Evolutionary conservation across 1,140 invertebrate species (phyloP).

Genomic region (Pachypsylla venusta): DNA sequence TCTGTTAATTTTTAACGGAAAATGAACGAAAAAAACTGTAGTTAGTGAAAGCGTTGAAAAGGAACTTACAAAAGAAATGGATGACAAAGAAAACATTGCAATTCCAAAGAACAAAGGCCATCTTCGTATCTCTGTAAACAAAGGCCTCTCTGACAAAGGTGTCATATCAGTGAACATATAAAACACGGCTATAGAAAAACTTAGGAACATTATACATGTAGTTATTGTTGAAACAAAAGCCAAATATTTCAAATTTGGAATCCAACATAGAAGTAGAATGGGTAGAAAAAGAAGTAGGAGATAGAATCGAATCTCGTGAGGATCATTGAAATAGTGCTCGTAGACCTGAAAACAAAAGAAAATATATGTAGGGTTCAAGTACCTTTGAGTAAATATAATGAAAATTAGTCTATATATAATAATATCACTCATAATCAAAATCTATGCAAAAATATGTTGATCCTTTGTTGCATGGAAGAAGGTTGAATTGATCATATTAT

Average conservation of each 20-base stretch:
- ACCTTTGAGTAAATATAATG: no score
- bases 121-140: background rate
- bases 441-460: no score
- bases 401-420: no score
- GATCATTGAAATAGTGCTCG: no score
- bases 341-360: no score
- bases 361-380: no score
- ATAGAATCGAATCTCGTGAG: conserved; percentile 29
- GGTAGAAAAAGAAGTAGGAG: conserved; percentile 41
- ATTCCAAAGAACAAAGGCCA: conserved; percentile 33
- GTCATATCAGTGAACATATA: conserved; percentile 40
- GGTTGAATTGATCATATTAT: no score
- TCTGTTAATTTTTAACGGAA: background rate
- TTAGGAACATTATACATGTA: conserved; percentile 31
- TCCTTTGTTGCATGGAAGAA: no score
- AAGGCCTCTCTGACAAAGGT: conserved; percentile 1
- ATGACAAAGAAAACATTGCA: conserved; percentile 62
- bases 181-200: conserved; percentile 49
- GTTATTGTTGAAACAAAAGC: conserved; percentile 41
- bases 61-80: conserved; percentile 47
- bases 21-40: background rate
- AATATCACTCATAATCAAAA: no score
- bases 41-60: background rate
- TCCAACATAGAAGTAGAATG: conserved; percentile 40
- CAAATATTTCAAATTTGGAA: conserved; percentile 41